These are phyloP conservation scores for Anarsia innoxiella DNA, from an alignment of 2,888 invertebrate genomes.

Conservation along the genomic window DNA sequence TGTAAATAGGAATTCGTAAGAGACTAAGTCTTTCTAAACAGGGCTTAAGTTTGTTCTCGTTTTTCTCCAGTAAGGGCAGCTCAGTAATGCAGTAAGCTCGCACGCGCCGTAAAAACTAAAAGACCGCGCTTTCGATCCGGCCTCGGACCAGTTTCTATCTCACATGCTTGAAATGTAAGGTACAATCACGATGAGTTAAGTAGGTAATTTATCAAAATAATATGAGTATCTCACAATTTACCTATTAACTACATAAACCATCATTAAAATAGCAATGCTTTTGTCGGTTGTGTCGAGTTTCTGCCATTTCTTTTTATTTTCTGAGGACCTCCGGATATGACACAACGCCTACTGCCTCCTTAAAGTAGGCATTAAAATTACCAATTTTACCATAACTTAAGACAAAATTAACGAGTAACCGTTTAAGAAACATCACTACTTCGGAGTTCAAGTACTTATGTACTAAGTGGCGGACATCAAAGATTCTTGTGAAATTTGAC, in stretches of 20 bases:
- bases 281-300: no score
- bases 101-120: constrained; percentile 45
- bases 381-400: no score
- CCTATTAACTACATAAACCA: not conserved
- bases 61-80: no score
- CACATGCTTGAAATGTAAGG: constrained; percentile 41
- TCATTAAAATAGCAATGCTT: constrained; percentile 4
- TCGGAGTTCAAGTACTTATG: constrained; percentile 7
- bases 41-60: no score
- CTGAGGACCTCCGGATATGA: no score
- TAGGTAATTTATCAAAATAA: no score
- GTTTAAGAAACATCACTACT: constrained; percentile 4
- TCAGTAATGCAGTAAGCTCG: constrained; percentile 35
- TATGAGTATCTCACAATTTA: constrained; percentile 17
- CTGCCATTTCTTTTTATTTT: no score
- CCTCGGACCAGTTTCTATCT: constrained; percentile 57
- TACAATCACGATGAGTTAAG: constrained; percentile 40
- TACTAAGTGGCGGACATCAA: constrained; percentile 19
- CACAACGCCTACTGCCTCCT: no score
- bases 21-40: no score
- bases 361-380: no score
- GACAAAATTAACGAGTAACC: constrained; percentile 13
- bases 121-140: constrained; percentile 67
- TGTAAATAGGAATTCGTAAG: no score
- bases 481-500: constrained; percentile 22